A percentile compares a stretch with the other conserved stretches of the same genome.
Conservation (phyloP, 1,140 invertebrate species). For the Choristoneura fumiferana region DNA sequence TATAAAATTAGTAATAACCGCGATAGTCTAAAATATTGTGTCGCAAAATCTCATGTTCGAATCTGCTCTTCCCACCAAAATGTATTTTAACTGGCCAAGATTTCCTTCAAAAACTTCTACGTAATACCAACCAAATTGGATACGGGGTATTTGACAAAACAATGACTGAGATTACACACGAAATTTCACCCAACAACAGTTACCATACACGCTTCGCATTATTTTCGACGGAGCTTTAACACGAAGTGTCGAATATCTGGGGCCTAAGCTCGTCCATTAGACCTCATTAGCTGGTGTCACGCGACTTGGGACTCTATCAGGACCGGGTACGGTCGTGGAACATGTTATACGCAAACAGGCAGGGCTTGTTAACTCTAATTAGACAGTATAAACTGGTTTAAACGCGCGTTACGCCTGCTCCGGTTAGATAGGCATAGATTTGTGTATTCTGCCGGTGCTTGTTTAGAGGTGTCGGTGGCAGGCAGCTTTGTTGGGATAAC, state of each 20-base stretch:
- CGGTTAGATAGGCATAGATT: constrained; percentile 1
- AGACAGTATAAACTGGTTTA: constrained; percentile 15
- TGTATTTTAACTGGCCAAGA: no score
- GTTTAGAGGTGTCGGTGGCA: not conserved
- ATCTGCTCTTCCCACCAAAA: no score
- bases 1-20: no score
- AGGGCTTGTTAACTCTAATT: constrained; percentile 3
- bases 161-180: no score
- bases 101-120: no score
- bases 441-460: not conserved
- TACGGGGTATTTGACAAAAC: no score
- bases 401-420: constrained; percentile 11
- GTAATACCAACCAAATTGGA: no score
- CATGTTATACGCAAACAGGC: not conserved
- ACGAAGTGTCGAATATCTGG: constrained; percentile 14
- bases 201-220: not conserved
- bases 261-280: not conserved
- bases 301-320: not conserved
- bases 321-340: not conserved
- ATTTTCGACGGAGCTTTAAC: not conserved
- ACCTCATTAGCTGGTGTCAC: not conserved
- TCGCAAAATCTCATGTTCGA: no score
- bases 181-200: no score
- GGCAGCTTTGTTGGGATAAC: not conserved
- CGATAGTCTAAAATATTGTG: no score